Evolutionary conservation across 2,888 invertebrate species (phyloP), one percentile per base, ranked within the genome.

Genomic region (Polydrusus pterygomalis): DNA sequence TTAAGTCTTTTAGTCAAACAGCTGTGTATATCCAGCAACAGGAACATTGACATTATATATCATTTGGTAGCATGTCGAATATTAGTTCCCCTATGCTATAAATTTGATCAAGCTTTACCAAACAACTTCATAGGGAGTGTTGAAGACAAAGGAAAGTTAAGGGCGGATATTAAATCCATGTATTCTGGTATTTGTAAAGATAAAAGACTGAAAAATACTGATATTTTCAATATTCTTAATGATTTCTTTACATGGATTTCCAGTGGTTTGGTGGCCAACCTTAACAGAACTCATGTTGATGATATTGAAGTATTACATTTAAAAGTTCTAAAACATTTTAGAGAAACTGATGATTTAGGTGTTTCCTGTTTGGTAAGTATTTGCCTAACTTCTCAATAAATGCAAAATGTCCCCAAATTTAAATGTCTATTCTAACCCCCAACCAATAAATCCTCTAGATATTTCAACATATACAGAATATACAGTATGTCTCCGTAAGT

Each of bases 21-120:
- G 9, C 78, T 82, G n/a, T 49, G 81, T 30, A 49, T 82, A 2
- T 79, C 81, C 20, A 79, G 79, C 20, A 80, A 82, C 10, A 80
- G 80, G 71, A 84, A 85, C 75, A 18, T 82, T 17, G 81, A 83
- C 70, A 81, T 84, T 60, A 79, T 83, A 60, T 84, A 84, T 70
- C 81, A 83, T 75, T 78, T 84, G 43, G 62, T 86, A 15, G 79
- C 80, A 9, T 83, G 80, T 74, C 81, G 79, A 1, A 77, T 82
- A 47, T 70, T 83, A 62, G 78, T 77, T 30, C 77, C 78, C 15
- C 40, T 63, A 17, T 63, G 79, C 67, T 81, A 79, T 69, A 78
- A 79, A 69, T 77, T 70, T 62, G 78, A 79, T 30, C 78, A 78
- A 49, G 77, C 81, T 65, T 77, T 83, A 47, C 82, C 82, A 15